A percentile compares a stretch with the other conserved stretches of the same genome.
phyloP scores from a whole-genome alignment of 2,113 vertebrate species.

The Lamprologus tigripictilis region DNA sequence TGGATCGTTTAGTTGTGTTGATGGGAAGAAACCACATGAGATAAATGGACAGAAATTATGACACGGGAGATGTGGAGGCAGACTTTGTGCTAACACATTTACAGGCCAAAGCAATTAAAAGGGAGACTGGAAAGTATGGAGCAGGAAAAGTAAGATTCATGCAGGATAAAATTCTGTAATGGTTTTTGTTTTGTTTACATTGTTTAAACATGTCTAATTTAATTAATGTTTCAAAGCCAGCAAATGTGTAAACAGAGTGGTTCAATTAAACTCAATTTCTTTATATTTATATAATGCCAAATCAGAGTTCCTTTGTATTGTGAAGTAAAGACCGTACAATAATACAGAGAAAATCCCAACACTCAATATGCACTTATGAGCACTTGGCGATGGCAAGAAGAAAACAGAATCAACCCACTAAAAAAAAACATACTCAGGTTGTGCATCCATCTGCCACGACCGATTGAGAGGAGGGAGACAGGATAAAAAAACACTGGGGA shows the following conservation, averaged over 20 bases:
- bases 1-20: neutral
- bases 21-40: neutral
- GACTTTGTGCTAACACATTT: neutral
- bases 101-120: fast-evolving
- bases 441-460: neutral
- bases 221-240: neutral
- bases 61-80: neutral
- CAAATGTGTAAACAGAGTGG: neutral
- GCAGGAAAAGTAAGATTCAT: neutral
- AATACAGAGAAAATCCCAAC: neutral
- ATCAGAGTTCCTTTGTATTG: neutral
- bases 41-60: neutral
- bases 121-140: neutral
- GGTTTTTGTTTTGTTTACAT: neutral
- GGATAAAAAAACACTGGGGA: neutral
- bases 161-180: neutral
- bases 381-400: fast-evolving
- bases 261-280: neutral
- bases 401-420: neutral
- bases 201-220: neutral
- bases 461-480: neutral
- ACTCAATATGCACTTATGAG: fast-evolving
- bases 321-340: neutral
- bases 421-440: neutral
- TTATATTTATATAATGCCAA: neutral